Percentiles rank a stretch among this genome's conserved stretches.
phyloP scores from a whole-genome alignment of 2,797 vertebrate genomes.

The Remorina albescens region DNA sequence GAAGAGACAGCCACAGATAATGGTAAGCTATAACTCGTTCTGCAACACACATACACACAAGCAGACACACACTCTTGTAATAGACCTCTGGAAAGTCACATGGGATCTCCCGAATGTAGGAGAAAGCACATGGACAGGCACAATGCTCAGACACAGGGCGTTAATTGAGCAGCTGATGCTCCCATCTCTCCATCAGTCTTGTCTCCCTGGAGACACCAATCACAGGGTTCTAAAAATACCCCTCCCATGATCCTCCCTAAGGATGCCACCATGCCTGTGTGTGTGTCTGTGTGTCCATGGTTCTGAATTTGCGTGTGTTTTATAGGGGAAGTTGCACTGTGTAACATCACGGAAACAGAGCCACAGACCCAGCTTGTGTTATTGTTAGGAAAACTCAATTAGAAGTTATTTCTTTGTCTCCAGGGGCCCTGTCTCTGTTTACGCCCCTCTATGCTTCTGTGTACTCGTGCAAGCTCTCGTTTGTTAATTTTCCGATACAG shows the following conservation, averaged over 20 bases:
- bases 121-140: conserved; percentile 42
- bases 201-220: conserved; percentile 82
- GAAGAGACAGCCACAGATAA: conserved; percentile 86
- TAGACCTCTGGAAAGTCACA: conserved; percentile 55
- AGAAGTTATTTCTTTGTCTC: conserved; percentile 47
- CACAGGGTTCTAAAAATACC: conserved; percentile 81
- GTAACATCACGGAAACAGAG: conserved; percentile 57
- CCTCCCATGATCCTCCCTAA: conserved; percentile 71
- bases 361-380: conserved; percentile 43
- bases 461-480: background rate
- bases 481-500: background rate
- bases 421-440: conserved; percentile 20
- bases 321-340: conserved; percentile 18
- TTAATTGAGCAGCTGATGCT: conserved; percentile 83
- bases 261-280: conserved; percentile 60
- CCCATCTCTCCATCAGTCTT: conserved; percentile 65
- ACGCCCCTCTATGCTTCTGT: background rate
- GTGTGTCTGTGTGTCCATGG: background rate
- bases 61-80: conserved; percentile 20
- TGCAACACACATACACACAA: conserved; percentile 22
- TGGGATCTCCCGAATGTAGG: conserved; percentile 40
- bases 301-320: conserved; percentile 40
- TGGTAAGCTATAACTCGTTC: conserved; percentile 78
- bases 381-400: conserved; percentile 59
- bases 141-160: conserved; percentile 46